Conservation (phyloP, 2,113 vertebrate species). For the Microtus richardsoni region DNA sequence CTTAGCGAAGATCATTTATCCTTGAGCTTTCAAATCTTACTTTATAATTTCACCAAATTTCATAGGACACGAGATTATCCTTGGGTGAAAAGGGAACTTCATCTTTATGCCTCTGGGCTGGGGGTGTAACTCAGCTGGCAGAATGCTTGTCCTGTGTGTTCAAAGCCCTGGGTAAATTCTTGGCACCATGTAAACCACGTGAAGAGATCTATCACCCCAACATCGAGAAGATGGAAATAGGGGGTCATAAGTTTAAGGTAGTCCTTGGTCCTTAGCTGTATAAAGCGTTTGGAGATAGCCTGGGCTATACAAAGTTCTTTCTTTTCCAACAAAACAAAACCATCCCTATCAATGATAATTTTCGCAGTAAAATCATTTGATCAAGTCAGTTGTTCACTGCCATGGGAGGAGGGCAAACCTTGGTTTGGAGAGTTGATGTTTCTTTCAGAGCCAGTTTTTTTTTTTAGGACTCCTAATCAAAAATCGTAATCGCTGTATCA, state of each 20-base stretch:
- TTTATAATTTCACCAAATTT: neutral
- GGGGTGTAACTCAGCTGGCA: neutral
- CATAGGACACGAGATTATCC: neutral
- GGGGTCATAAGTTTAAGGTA: neutral
- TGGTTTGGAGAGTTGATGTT: neutral
- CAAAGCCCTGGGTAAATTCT: neutral
- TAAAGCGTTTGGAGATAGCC: neutral
- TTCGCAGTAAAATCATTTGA: constrained; percentile 29
- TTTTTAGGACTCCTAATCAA: neutral
- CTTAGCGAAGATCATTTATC: neutral
- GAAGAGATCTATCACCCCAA: neutral
- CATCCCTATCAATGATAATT: neutral
- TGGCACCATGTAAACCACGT: neutral
- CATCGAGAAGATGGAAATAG: neutral
- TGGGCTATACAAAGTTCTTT: neutral
- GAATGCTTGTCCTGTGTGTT: neutral
- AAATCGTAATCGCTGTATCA: constrained; percentile 8
- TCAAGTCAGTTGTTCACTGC: neutral
- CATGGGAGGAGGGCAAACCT: neutral
- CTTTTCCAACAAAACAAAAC: neutral
- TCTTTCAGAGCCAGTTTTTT: constrained; percentile 36
- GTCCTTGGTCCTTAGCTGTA: neutral
- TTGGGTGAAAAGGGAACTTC: neutral
- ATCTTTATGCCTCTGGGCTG: neutral
- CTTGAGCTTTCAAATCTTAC: neutral